phyloP scores from a whole-genome alignment of 2,888 invertebrate genomes.

The Drosophila pseudotalamancana region DNA sequence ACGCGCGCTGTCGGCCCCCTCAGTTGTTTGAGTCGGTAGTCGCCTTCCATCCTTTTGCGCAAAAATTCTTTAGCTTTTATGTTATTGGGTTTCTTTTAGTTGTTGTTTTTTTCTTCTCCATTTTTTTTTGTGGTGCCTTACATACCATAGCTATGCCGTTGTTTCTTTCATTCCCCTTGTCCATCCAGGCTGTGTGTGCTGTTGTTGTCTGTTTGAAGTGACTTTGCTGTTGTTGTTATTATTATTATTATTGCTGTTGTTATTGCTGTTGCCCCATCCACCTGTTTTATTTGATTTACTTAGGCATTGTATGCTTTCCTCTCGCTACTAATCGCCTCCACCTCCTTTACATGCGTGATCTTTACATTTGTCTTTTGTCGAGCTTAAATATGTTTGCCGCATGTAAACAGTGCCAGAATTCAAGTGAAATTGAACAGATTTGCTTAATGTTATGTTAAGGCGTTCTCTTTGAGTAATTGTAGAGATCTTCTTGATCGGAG shows the following conservation, averaged over 20 bases:
- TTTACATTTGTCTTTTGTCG: not conserved
- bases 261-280: conserved; percentile 6
- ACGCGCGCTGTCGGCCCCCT: conserved; percentile 22
- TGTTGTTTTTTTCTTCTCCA: conserved; percentile 18
- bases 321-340: not conserved
- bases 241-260: conserved; percentile 7
- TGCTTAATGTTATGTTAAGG: conserved; percentile 50
- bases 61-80: conserved; percentile 78
- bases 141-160: conserved; percentile 23
- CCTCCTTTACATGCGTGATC: not conserved
- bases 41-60: conserved; percentile 74
- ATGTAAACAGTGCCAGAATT: conserved; percentile 60
- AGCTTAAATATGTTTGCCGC: conserved; percentile 34
- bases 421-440: conserved; percentile 57
- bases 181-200: conserved; percentile 16
- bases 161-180: conserved; percentile 26
- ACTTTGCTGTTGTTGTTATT: conserved; percentile 22
- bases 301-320: conserved; percentile 15
- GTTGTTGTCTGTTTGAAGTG: conserved; percentile 55
- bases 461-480: not conserved
- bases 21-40: conserved; percentile 33
- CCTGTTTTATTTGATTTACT: conserved; percentile 62
- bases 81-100: conserved; percentile 73
- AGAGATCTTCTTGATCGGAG: not conserved
- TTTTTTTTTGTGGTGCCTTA: conserved; percentile 3